Evolutionary conservation across 64 coral and sea anemone species (phyloP), one percentile per base, ranked within the genome.

Genomic region (Acropora tenuis): DNA sequence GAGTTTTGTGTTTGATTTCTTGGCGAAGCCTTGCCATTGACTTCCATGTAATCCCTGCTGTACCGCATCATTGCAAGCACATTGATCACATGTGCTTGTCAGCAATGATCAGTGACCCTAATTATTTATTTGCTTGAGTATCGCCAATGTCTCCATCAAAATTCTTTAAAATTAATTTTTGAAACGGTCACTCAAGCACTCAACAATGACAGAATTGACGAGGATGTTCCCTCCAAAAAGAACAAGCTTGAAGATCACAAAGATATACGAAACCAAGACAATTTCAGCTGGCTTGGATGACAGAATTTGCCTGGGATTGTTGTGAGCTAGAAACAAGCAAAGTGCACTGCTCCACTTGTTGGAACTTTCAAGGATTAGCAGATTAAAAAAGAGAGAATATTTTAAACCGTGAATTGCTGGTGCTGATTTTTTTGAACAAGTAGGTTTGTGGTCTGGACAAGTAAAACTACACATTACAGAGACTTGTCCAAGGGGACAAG

Each of bases 401-500:
- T 69, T 6, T 30, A 69, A 20, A 69, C 2, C 67, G 17, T 69
- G 17, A 69, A 69, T 69, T 69, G 67, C 19, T 69, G 67, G 3
- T 69, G 15, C 19, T n/a, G 19, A 30, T 1, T 43, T 86, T 71
- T 86, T 71, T 6, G 82, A 65, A 68, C 43, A 86, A 86, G 82
- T 69, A 12, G 58, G 12, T 86, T 86, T 86, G 58, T 45, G 60
- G 82, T 86, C 41, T 13, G 20, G 82, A 86, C 59, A 86, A 86
- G 82, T 46, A 84, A 84, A 20, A 84, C 30, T 59, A 61, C 50
- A 84, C 82, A 84, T 84, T 84, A 3, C 57, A 84, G 30, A 30
- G 30, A 30, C 52, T 84, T 61, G 50, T 84, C 80, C 80, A 17
- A 84, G 67, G 48, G 57, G 57, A 84, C 80, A 84, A 84, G n/a